Evolutionary conservation across 2,797 vertebrate genomes (phyloP), one percentile per base, ranked within the genome.

Genomic region (Crocodylus rhombifer): DNA sequence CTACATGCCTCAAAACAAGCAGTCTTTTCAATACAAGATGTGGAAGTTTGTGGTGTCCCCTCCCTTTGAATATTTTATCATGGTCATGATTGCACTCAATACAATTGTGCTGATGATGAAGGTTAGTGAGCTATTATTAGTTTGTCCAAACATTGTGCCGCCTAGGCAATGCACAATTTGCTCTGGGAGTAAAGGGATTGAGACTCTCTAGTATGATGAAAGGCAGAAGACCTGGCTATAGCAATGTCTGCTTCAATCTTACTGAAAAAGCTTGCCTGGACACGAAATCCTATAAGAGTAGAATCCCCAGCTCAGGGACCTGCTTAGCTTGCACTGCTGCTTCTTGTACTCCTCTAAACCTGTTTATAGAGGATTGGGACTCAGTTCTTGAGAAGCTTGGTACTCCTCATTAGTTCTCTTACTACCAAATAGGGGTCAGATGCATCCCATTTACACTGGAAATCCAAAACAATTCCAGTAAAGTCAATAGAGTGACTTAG

Each of bases 61-160:
- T 13, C 99, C 99, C 7, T 99, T 99, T 58, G 99, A 99, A 92
- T 99, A 99, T 96, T 99, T 99, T 93, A 99, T 99, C 95, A 99
- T 99, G 99, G 98, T 98, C 95, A 99, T 99, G 99, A 99, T 99
- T 3, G 99, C 99, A 8, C 98, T 99, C 97, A 99, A 99, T 96
- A 99, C 99, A 1, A 98, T 99, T 67, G 99, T 99, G n/a, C 98
- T 99, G 78, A 99, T 99, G 99, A 99, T 99, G 99, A 99, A 99
- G 99, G 99, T 99, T 95, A 96, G 97, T 86, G 65, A 56, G 11
- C 20, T 87, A 28, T 65, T 63, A 21, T 56, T 75, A 51, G 60
- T 74, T 3, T 30, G 25, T 62, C 64, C 86, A 30, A 25, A 6
- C 79, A 77, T 64, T 0, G 5, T 42, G 69, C n/a, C 17, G 36